Conservation (phyloP, 2,113 vertebrate species). For the Heterocephalus glaber region DNA sequence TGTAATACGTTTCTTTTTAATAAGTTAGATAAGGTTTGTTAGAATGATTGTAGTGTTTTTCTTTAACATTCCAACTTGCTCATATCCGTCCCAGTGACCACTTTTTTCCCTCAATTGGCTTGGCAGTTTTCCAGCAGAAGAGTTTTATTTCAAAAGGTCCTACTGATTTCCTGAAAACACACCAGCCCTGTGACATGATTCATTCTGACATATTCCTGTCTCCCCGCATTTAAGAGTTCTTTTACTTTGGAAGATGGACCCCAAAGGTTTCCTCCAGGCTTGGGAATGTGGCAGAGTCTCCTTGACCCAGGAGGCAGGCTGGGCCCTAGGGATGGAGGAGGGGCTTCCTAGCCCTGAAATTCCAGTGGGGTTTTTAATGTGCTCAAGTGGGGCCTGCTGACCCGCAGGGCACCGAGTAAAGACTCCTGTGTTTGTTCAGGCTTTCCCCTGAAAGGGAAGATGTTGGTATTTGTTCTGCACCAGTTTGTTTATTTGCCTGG, state of each 20-base stretch:
- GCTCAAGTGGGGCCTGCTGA: not conserved
- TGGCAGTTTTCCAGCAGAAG: constrained; percentile 81
- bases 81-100: constrained; percentile 78
- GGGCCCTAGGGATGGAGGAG: not conserved
- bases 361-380: constrained; percentile 43
- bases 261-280: not conserved
- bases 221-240: constrained; percentile 68
- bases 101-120: constrained; percentile 71
- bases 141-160: constrained; percentile 85
- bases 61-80: constrained; percentile 82
- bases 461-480: constrained; percentile 66
- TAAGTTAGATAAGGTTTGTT: constrained; percentile 64
- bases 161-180: constrained; percentile 85
- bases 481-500: constrained; percentile 60
- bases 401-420: constrained; percentile 52
- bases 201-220: constrained; percentile 81
- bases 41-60: constrained; percentile 61
- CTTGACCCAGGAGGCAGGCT: not conserved
- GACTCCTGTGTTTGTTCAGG: constrained; percentile 74
- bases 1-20: constrained; percentile 63
- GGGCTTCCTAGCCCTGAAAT: constrained; percentile 50
- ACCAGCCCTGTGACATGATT: constrained; percentile 81
- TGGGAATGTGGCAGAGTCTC: not conserved
- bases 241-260: constrained; percentile 32
- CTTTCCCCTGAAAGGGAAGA: constrained; percentile 66